phyloP scores from a whole-genome alignment of 2,113 vertebrate species.

The Baryphthengus martii region DNA sequence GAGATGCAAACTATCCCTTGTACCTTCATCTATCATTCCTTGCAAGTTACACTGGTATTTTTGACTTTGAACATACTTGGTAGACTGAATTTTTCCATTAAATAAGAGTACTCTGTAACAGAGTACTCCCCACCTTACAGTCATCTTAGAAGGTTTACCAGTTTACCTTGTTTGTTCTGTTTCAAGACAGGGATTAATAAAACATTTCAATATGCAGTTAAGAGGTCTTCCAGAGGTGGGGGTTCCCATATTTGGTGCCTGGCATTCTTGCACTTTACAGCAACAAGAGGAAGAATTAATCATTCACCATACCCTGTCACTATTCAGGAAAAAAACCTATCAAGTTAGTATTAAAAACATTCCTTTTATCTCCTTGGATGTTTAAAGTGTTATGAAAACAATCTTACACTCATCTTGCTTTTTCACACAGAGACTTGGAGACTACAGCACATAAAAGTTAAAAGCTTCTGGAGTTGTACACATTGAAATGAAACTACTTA shows the following conservation, averaged over 20 bases:
- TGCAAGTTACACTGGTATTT: not conserved
- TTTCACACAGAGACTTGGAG: not conserved
- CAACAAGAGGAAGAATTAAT: not conserved
- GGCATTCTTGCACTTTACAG: not conserved
- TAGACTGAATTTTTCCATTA: not conserved
- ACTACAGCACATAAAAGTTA: not conserved
- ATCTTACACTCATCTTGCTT: not conserved
- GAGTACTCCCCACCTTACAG: not conserved
- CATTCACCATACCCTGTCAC: not conserved
- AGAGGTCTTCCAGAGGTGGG: not conserved
- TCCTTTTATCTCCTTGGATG: not conserved
- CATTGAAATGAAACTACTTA: not conserved
- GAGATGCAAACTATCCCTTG: conserved; percentile 5
- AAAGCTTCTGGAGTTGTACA: not conserved
- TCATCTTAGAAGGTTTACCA: not conserved
- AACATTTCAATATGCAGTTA: not conserved
- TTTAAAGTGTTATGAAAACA: not conserved
- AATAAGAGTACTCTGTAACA: not conserved
- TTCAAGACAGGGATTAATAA: not conserved
- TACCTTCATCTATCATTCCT: not conserved
- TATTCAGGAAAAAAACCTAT: not conserved
- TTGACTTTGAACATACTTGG: not conserved
- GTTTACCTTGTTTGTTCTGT: not conserved
- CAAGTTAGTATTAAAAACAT: not conserved
- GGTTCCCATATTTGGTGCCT: not conserved